Base-by-base conservation (phyloP, 1,140 invertebrate species). In the Camponotus pennsylvanicus region DNA sequence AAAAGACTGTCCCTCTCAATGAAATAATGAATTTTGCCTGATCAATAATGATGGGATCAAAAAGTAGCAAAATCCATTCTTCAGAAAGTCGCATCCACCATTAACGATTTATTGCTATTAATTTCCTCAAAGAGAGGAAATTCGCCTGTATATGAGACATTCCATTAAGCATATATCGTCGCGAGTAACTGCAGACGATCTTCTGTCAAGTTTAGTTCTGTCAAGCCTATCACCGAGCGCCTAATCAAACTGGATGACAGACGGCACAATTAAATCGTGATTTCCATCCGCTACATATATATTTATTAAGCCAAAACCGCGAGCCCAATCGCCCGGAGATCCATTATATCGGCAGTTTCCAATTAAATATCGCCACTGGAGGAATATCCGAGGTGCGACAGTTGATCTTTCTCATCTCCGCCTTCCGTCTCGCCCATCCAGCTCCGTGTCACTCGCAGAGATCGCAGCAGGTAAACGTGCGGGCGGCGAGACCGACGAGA, bases 341-440 rank as follows among this genome's bases (percentile, higher is more conserved):
- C 79, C 52, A 27, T 61, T 61, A 55, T 5, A 45, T 45, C 67
- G 55, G 27, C 52, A 61, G 69, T 61, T 83, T 67, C 79, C 79
- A 83, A 83, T 83, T 83, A 83, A 83, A 83, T 83, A 83, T 63
- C 69, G 55, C 69, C 79, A 64, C 67, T 40, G 69, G 37, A 6
- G 37, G 6, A 4, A 83, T 73, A 73, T 11, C 55, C 69, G 55
- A 75, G 69, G 69, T 75, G 79, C 69, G 69, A 83, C 79, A 83
- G 69, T 83, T 83, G 79, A 83, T 83, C 79, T 83, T 83, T 83
- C 79, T 52, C 69, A 83, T 83, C 79, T 83, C 69, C 55, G 40
- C 52, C 27, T 40, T 52, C 49, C 15, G 18, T 32, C 79, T 52
- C 37, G 32, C 21, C 42, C 77, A 55, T 80, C 64, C 66, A 69